A percentile compares a stretch with the other conserved stretches of the same genome.
Evolutionary conservation across 2,888 invertebrate genomes (phyloP).

Genomic region (Pristionchus exspectatus): DNA sequence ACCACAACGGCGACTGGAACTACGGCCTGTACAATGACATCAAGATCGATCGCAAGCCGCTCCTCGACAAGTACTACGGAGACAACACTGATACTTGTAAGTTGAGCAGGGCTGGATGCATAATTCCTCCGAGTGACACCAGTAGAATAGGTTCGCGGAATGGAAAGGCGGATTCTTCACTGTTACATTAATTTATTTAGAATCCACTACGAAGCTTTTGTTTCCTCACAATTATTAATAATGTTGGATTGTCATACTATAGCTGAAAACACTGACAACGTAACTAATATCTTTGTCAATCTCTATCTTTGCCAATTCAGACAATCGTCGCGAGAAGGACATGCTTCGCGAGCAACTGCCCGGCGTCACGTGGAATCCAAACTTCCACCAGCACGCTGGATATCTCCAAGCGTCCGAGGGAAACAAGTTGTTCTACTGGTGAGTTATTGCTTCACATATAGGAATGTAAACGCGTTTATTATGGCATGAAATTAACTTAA

Average conservation of each 20-base stretch:
- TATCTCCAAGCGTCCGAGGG: slow-evolving; percentile 73
- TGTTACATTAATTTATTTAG: no score
- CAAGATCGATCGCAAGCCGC: slow-evolving; percentile 61
- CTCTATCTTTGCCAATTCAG: not conserved
- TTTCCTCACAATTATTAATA: no score
- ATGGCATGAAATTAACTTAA: no score
- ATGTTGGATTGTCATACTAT: no score
- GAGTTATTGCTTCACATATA: not conserved
- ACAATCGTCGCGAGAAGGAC: slow-evolving; percentile 40
- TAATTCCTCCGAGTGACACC: no score
- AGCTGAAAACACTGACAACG: no score
- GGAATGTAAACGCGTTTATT: no score
- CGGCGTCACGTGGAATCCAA: slow-evolving; percentile 71
- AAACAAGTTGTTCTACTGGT: slow-evolving; percentile 79
- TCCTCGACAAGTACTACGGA: slow-evolving; percentile 56
- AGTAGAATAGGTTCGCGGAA: no score
- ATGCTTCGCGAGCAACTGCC: slow-evolving; percentile 65
- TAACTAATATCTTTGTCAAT: not conserved
- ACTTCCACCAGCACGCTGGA: slow-evolving; percentile 81
- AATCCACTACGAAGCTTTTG: no score
- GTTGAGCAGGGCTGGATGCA: not conserved
- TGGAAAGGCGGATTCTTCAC: no score
- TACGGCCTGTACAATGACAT: slow-evolving; percentile 60
- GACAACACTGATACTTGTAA: not conserved
- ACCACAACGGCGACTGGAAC: slow-evolving; percentile 63